Evolutionary conservation across 2,113 vertebrate genomes (phyloP), one percentile per base, ranked within the genome.

Genomic region (Megaptera novaeangliae): DNA sequence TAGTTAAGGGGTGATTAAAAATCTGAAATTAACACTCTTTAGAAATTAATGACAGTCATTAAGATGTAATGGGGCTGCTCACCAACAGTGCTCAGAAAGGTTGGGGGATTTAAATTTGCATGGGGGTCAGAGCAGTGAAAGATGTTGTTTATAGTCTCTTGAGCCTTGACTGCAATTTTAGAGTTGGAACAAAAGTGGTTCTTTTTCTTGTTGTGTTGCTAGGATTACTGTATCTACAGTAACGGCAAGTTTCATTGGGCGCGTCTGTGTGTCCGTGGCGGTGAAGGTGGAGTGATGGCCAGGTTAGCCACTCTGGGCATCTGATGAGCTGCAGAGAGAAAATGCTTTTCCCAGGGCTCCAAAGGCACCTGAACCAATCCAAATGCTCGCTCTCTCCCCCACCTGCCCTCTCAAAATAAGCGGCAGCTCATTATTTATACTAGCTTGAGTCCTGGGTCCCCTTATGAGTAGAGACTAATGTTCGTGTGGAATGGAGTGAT

Each of bases 1-100:
- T 99, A 99, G 98, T 99, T 99, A 99, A 99, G 99, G 99, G 99
- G 99, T 99, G 99, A 99, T 99, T 99, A 99, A 99, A 99, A 99
- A 99, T 99, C 99, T 99, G 99, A 99, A 99, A 99, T 99, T 99
- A 99, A 99, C 99, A 98, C 99, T 99, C 99, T 99, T 99, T 99
- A 99, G 99, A 99, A 99, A 99, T 99, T 99, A 99, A 99, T 98
- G 99, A 99, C 99, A 98, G 99, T 99, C 99, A 99, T 99, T 99
- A 99, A 99, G 99, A 99, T 99, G 99, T 99, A 99, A 99, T 99
- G 99, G 99, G 98, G 99, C 98, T 99, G 99, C 98, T 98, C 99
- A 98, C 98, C 98, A 99, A 99, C 99, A 99, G 99, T 98, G 98
- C 98, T 99, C 99, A 98, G 98, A 98, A 99, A 99, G 99, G 99